Base-by-base conservation (phyloP, 2,888 invertebrate species). In the Melanotus villosus region DNA sequence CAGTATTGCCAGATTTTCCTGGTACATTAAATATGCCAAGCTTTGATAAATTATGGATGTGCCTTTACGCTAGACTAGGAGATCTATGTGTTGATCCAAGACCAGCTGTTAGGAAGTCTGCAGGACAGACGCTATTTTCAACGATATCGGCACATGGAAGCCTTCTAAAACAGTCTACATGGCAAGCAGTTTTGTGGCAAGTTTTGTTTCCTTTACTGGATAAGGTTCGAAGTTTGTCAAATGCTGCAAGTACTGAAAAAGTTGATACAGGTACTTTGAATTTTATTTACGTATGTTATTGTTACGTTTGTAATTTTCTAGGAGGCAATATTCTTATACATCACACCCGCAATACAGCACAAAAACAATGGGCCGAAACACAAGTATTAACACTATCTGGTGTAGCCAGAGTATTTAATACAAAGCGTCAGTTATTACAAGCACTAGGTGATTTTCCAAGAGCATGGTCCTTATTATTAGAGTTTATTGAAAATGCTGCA, bases 321-420 rank as follows among this genome's bases (percentile, higher is more conserved):
- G 74, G 95, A 45, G 96, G 93, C 67, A 97, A 97, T 81, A 97
- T 99, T 75, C 88, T 99, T 3, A 98, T 99, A 78, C 99, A 99
- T 85, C 99, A 99, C 85, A 96, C 98, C 0, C 89, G 99, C 67
- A 99, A 99, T 84, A 99, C 99, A 0, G 98, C 98, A 52, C 97
- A 98, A 84, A 99, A 99, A 80, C 99, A 99, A 81, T 99, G 98
- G 98, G 97, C 98, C 0, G 98, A 99, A 85, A 99, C 99, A 0
- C 96, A 97, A 88, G 97, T 95, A 36, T 84, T 96, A 70, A 95
- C 96, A 0, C 84, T 97, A 10, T 95, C 95, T 1, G 98, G 98
- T 0, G 97, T 98, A 16, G 96, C 97, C 0, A 89, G 97, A 71
- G 97, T 90, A 10, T 98, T 98, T 85, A 96, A 97, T 82, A 94